Evolutionary conservation across 2,113 vertebrate genomes (phyloP), one percentile per base, ranked within the genome.

Genomic region (Mobula hypostoma): DNA sequence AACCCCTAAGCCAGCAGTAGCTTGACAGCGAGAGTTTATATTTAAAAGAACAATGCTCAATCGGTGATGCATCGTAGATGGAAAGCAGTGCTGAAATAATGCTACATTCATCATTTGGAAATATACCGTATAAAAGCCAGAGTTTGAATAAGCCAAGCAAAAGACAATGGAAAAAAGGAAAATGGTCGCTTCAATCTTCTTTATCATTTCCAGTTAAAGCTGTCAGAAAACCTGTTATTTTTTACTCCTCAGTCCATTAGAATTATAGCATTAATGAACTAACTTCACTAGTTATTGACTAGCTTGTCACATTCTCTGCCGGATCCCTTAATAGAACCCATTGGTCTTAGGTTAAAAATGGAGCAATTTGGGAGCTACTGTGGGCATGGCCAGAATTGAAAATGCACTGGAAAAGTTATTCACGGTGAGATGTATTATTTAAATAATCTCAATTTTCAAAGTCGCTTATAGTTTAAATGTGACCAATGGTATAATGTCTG

Each of bases 221-320:
- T 97, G 97, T 98, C 97, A 97, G 97, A 40, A 97, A 98, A 97
- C 97, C 97, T 97, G 97, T 98, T 97, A 48, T 48, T 97, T 98
- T 97, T 74, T 97, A 97, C 97, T 96, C 97, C 97, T 97, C 97
- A 97, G 97, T 98, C 97, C 97, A 98, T 98, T 98, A 98, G 97
- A 97, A 98, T 98, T 97, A 97, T 97, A 97, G 97, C 97, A 98
- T 98, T 99, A 99, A 98, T 99, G 98, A 99, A 99, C 98, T 99
- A 98, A 98, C 98, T 97, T 98, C 98, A 98, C 98, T 98, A 97
- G 98, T 98, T 99, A 99, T 99, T 99, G 98, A 99, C 98, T 98
- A 96, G 97, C 97, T 98, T 99, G 98, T 99, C 98, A 98, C 97
- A 97, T 96, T 97, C 96, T 96, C 97, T 98, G 98, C 98, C 98